A percentile compares a stretch with the other conserved stretches of the same genome.
phyloP scores from a whole-genome alignment of 2,888 invertebrate species.

The Melieria picta region DNA sequence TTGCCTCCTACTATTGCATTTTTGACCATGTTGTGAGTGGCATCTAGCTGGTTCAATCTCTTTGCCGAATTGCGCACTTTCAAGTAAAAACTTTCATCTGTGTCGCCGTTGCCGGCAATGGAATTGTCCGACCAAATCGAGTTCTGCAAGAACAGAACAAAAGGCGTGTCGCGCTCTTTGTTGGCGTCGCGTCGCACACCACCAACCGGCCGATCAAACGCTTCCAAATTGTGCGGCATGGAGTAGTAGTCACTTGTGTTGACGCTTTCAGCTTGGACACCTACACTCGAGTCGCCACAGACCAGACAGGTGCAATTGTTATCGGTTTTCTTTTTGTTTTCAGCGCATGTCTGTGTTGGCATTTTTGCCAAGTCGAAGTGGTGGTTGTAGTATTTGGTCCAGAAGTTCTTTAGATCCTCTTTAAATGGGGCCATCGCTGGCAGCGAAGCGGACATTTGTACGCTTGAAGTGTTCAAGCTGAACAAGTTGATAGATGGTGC shows the following conservation, averaged over 20 bases:
- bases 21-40: background rate
- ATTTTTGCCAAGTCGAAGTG: conserved; percentile 48
- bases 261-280: conserved; percentile 24
- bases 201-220: conserved; percentile 47
- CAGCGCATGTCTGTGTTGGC: conserved; percentile 23
- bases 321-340: no score
- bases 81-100: conserved; percentile 55
- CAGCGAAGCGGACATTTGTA: conserved; percentile 24
- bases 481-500: background rate
- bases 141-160: conserved; percentile 68
- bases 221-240: conserved; percentile 49
- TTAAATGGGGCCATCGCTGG: conserved; percentile 45
- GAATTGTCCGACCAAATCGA: conserved; percentile 69
- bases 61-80: conserved; percentile 52
- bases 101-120: conserved; percentile 49
- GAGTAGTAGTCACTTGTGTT: conserved; percentile 53
- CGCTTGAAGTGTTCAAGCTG: background rate
- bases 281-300: conserved; percentile 21
- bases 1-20: conserved; percentile 10
- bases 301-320: no score
- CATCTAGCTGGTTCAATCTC: conserved; percentile 42
- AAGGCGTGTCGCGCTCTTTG: conserved; percentile 44
- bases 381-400: conserved; percentile 57
- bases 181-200: conserved; percentile 28
- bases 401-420: conserved; percentile 54